Conservation (phyloP, 1,140 invertebrate species). For the Marisa cornuarietis region DNA sequence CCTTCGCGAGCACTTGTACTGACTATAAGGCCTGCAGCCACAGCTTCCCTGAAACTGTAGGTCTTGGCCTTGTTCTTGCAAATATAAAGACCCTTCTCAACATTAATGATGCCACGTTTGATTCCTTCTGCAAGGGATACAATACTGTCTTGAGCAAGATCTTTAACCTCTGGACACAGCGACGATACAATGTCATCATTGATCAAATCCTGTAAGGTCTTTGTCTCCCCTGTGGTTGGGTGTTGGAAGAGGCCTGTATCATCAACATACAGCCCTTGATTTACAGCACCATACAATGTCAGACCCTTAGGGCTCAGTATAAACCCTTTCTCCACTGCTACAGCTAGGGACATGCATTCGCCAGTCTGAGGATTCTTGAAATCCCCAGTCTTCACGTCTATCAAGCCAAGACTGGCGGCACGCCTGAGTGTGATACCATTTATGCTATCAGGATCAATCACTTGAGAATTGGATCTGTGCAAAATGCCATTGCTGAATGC, state of each 20-base stretch:
- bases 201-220: constrained; percentile 86
- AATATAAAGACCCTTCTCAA: constrained; percentile 71
- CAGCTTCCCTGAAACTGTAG: constrained; percentile 78
- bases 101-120: constrained; percentile 78
- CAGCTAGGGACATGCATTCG: constrained; percentile 80
- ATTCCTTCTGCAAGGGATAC: constrained; percentile 72
- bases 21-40: constrained; percentile 76
- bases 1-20: constrained; percentile 58
- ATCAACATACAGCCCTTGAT: constrained; percentile 86
- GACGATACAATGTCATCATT: constrained; percentile 69
- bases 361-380: constrained; percentile 84
- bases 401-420: constrained; percentile 58
- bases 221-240: constrained; percentile 75
- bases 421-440: constrained; percentile 56
- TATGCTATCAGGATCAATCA: constrained; percentile 59
- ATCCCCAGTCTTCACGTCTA: constrained; percentile 81
- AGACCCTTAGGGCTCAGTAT: constrained; percentile 66
- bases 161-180: constrained; percentile 79
- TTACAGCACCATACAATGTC: constrained; percentile 86
- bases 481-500: constrained; percentile 56
- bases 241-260: constrained; percentile 83
- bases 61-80: constrained; percentile 33
- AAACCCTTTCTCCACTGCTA: constrained; percentile 72
- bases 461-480: constrained; percentile 55
- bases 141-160: constrained; percentile 49